Evolutionary conservation across 2,797 vertebrate genomes (phyloP).

Genomic region (Scolopax rusticola): DNA sequence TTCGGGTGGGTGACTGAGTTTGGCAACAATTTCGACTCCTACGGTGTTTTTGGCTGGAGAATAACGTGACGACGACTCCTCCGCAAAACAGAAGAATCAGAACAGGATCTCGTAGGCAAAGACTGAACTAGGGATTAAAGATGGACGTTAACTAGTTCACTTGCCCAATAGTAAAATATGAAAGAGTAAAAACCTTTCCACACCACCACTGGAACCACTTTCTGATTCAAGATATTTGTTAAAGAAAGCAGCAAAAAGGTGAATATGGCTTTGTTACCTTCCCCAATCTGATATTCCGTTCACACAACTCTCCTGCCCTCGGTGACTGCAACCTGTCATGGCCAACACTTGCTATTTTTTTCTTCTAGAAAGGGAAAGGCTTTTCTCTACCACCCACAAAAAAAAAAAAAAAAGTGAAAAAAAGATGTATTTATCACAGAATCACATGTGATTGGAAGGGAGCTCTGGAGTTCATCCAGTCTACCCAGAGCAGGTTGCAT

Average conservation of each 20-base stretch:
- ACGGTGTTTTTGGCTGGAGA: not conserved
- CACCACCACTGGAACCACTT: not conserved
- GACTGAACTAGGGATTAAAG: not conserved
- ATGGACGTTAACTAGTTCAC: fast-evolving
- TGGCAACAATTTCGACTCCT: not conserved
- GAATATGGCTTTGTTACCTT: not conserved
- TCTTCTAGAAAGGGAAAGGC: not conserved
- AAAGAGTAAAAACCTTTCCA: not conserved
- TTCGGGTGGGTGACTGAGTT: not conserved
- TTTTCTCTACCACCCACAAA: not conserved
- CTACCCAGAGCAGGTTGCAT: no score
- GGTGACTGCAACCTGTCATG: not conserved
- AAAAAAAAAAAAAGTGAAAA: no score
- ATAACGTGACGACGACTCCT: not conserved
- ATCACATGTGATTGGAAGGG: no score
- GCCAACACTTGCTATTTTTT: not conserved
- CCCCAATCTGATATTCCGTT: not conserved
- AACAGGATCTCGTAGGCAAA: not conserved
- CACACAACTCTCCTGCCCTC: not conserved
- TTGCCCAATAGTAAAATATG: not conserved
- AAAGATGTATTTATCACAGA: no score
- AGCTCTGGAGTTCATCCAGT: no score
- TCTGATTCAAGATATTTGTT: not conserved
- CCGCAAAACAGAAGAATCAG: no score
- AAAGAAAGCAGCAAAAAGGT: not conserved